phyloP scores from a whole-genome alignment of 2,113 vertebrate genomes.

The Todiramphus chloris region DNA sequence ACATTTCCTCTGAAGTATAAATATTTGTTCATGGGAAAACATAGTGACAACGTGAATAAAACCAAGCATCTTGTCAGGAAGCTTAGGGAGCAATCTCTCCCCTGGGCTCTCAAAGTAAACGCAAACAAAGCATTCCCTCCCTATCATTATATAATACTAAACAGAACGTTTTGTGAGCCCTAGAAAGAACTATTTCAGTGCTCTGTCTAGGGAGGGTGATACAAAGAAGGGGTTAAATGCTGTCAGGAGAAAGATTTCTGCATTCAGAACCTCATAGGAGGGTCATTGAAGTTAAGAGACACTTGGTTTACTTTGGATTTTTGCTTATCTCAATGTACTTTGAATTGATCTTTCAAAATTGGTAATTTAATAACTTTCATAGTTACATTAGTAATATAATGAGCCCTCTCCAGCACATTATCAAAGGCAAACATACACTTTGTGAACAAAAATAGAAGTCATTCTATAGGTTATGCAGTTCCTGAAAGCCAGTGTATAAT shows the following conservation, averaged over 20 bases:
- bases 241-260: neutral
- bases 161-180: neutral
- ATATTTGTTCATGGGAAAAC: constrained; percentile 60
- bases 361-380: constrained; percentile 59
- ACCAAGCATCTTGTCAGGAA: constrained; percentile 40
- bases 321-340: constrained; percentile 21
- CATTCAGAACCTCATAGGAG: neutral
- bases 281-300: neutral
- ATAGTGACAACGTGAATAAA: constrained; percentile 49
- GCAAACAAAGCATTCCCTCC: neutral
- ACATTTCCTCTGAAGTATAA: constrained; percentile 46
- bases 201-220: neutral
- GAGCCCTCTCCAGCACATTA: neutral
- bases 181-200: neutral
- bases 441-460: constrained; percentile 21
- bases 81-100: neutral
- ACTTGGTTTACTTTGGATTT: constrained; percentile 41
- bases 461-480: constrained; percentile 25
- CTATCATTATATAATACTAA: neutral
- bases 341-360: constrained; percentile 38
- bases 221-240: neutral
- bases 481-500: constrained; percentile 1
- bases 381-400: constrained; percentile 58
- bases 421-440: neutral
- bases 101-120: neutral